Evolutionary conservation across 2,888 invertebrate genomes (phyloP).

Genomic region (Tipula unca): DNA sequence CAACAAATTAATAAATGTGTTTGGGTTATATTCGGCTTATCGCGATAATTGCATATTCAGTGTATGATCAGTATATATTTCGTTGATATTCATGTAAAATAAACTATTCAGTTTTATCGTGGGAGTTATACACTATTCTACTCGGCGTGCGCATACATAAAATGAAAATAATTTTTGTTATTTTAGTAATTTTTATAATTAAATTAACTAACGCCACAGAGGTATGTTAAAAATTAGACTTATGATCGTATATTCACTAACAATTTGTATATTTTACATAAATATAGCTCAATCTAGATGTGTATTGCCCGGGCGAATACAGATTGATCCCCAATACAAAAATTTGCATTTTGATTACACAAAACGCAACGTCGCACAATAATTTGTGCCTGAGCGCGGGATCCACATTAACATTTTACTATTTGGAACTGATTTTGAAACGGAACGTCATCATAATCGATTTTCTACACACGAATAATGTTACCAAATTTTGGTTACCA

Average conservation of each 20-base stretch:
- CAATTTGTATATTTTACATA: background rate
- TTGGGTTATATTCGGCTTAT: too few relatives aligned
- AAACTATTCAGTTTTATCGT: background rate
- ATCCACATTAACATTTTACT: background rate
- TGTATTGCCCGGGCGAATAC: background rate
- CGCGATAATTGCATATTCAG: too few relatives aligned
- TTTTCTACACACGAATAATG: background rate
- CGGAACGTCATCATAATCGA: background rate
- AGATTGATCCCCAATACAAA: background rate
- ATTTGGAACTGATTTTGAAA: background rate
- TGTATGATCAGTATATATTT: too few relatives aligned
- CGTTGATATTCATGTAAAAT: background rate
- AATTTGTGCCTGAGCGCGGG: background rate
- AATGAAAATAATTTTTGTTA: background rate
- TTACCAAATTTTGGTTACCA: slow-evolving; percentile 14
- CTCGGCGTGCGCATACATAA: background rate
- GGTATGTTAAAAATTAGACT: background rate
- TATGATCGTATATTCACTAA: background rate
- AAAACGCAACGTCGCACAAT: background rate
- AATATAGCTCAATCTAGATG: background rate
- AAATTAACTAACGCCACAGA: background rate
- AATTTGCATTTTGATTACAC: background rate
- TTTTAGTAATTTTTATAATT: background rate
- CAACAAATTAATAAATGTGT: too few relatives aligned
- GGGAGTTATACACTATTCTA: background rate